Evolutionary conservation across 2,888 invertebrate genomes (phyloP), one percentile per base, ranked within the genome.

Genomic region (Parnassius apollo): DNA sequence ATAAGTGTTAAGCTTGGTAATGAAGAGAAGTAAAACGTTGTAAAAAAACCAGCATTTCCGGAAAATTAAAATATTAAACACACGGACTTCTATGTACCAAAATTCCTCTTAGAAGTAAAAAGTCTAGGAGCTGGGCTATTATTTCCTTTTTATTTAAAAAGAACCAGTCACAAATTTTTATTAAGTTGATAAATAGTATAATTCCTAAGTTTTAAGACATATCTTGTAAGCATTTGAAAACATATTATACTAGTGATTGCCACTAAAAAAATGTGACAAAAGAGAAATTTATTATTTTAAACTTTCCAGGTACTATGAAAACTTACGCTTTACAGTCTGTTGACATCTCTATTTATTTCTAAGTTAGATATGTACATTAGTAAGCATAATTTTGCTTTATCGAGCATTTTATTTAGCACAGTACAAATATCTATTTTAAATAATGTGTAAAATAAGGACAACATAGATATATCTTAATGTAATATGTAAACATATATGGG

Each of bases 381-480:
- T 18, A 59, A 51, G 58, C 56, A 59, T 64, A 59, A 64, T 64
- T 63, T 56, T 22, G n/a, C 46, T 25, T 48, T 25, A 42, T 52
- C 35, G 58, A 58, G 50, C 57, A 59, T 64, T 59, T 64, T 49
- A 59, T 56, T 64, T 59, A 52, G 42, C 13, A 22, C 55, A 64
- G 63, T 64, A 64, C 63, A 64, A 64, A 64, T 52, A 42, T 63
- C 42, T 63, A 56, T 56, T 46, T 59, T 35, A 35, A 49, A 35
- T 46, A 55, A 22, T 9, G 51, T 59, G 13, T 58, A 51, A 54
- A 18, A 42, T 44, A 56, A 45, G 49, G 4, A 10, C 1, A 56
- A 42, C 1, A 45, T 55, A 52, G 51, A 57, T 25, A 55, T 50
- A 13, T 4, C 9, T n/a, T 13, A 8, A 49, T 49, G 9, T n/a